phyloP scores from a whole-genome alignment of 2,797 vertebrate genomes.

The Meriones psammophilus region DNA sequence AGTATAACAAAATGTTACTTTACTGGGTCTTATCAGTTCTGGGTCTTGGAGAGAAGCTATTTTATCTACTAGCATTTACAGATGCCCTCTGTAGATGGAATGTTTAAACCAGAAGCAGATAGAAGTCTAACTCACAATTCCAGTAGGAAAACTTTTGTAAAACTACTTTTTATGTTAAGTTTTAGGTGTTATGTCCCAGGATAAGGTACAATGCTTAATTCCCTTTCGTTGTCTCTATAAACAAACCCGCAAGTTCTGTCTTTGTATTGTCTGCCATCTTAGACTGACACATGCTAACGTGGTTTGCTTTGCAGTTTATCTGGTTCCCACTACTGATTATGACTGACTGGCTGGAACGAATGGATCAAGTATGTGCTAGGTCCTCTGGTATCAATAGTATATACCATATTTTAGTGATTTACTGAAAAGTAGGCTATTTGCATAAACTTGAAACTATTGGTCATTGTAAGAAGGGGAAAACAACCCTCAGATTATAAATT shows the following conservation, averaged over 20 bases:
- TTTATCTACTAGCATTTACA: background rate
- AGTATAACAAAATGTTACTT: background rate
- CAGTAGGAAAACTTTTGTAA: background rate
- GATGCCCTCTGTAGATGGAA: background rate
- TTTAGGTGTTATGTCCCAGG: background rate
- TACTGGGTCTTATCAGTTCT: background rate
- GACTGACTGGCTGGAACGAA: background rate
- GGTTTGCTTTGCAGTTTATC: background rate
- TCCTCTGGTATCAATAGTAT: background rate
- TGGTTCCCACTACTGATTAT: background rate
- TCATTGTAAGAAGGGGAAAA: background rate
- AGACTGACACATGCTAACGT: background rate
- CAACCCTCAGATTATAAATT: background rate
- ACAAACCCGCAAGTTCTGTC: background rate
- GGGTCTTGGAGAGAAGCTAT: background rate
- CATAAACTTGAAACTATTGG: background rate
- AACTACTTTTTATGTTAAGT: background rate
- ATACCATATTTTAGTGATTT: no score
- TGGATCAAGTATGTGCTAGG: background rate
- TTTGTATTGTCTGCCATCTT: background rate
- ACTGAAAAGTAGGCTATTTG: background rate
- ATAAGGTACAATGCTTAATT: background rate
- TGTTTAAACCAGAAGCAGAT: no score
- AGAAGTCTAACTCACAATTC: background rate
- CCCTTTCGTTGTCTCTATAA: background rate